These are phyloP conservation scores for Actenoides lindsayi DNA, from an alignment of 2,113 vertebrate genomes.

Conservation along the genomic window DNA sequence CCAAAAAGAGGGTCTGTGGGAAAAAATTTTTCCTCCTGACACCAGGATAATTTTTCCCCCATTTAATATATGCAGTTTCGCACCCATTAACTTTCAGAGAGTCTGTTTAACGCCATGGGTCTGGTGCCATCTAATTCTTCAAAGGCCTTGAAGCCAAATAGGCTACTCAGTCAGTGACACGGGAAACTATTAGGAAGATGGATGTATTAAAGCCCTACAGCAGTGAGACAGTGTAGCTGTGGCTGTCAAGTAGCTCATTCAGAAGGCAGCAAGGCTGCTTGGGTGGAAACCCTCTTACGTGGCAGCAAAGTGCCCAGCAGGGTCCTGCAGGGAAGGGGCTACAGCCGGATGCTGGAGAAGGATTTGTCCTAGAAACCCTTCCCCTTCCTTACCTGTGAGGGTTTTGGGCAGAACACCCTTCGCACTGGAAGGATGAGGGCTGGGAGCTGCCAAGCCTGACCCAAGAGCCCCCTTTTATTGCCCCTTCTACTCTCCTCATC, in stretches of 20 bases:
- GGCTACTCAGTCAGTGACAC: constrained; percentile 44
- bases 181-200: background rate
- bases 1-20: background rate
- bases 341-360: background rate
- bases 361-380: background rate
- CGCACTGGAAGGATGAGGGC: background rate
- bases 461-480: background rate
- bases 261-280: background rate
- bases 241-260: background rate
- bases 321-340: background rate
- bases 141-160: constrained; percentile 39
- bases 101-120: background rate
- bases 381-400: background rate
- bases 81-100: constrained; percentile 42
- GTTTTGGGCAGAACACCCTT: background rate
- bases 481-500: fast-evolving
- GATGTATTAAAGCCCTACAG: background rate
- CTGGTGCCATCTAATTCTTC: constrained; percentile 7
- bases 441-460: background rate
- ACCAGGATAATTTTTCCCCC: background rate
- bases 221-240: background rate
- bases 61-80: background rate
- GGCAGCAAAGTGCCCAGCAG: background rate
- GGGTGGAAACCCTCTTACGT: fast-evolving
- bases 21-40: background rate